Percentiles rank a stretch among this genome's conserved stretches.
Evolutionary conservation across 2,113 vertebrate genomes (phyloP).

Genomic region (Labeo rohita): DNA sequence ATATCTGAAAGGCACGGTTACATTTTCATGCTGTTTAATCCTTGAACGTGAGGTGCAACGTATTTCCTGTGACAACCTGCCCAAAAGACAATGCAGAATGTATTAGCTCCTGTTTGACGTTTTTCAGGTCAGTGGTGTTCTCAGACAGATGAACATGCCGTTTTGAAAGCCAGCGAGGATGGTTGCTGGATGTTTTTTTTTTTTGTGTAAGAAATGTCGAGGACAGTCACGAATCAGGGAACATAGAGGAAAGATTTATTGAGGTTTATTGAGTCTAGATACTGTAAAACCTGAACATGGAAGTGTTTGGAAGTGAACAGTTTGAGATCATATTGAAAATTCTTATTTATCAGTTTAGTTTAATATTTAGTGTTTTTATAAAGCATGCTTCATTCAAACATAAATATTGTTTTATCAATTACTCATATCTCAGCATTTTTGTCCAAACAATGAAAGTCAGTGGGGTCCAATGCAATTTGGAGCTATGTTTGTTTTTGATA

Average conservation of each 20-base stretch:
- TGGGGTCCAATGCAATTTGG: background rate
- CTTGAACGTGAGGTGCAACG: conserved; percentile 42
- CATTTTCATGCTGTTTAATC: conserved; percentile 62
- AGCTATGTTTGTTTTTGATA: background rate
- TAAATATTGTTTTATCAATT: background rate
- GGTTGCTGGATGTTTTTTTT: background rate
- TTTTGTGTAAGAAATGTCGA: background rate
- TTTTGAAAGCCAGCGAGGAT: background rate
- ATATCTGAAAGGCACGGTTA: conserved; percentile 50
- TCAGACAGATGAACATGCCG: background rate
- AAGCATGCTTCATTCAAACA: background rate
- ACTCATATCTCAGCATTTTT: background rate
- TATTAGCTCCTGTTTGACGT: background rate
- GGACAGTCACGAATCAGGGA: background rate
- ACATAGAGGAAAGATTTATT: background rate
- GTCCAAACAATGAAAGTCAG: background rate
- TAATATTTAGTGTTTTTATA: background rate
- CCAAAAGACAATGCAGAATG: conserved; percentile 7
- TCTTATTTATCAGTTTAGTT: too few species aligned
- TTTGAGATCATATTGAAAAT: background rate
- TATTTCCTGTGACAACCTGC: conserved; percentile 43
- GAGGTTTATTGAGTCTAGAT: background rate
- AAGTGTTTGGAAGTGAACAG: background rate
- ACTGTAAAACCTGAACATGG: background rate
- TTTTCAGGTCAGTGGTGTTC: background rate